These are phyloP conservation scores for Muntiacus reevesi DNA, from an alignment of 2,113 vertebrate species.

Conservation along the genomic window DNA sequence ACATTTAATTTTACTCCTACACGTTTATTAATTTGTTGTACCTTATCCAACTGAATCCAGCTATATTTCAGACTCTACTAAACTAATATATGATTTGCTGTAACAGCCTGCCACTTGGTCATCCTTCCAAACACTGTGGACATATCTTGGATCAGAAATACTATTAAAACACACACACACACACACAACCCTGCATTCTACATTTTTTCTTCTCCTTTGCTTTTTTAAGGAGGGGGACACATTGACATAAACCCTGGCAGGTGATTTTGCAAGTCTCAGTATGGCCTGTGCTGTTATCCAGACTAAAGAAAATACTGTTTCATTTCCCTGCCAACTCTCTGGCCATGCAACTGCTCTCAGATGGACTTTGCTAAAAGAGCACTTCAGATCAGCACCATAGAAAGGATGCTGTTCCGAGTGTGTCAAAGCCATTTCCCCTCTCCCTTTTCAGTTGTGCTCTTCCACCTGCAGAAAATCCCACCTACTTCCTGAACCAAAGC, in stretches of 20 bases:
- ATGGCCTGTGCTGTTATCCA: neutral
- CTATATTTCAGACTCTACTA: neutral
- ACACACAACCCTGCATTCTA: neutral
- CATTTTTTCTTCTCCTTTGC: neutral
- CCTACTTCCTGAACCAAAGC: neutral
- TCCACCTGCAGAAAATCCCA: slow-evolving; percentile 15
- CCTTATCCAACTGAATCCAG: neutral
- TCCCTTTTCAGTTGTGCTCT: slow-evolving; percentile 3
- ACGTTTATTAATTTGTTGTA: neutral
- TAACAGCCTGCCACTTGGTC: neutral
- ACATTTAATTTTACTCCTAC: neutral
- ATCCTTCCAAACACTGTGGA: neutral
- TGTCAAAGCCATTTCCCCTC: neutral
- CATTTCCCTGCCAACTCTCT: neutral
- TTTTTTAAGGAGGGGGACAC: neutral
- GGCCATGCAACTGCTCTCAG: neutral
- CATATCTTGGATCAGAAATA: neutral
- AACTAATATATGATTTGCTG: neutral
- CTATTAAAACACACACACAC: neutral
- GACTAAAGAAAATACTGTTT: neutral
- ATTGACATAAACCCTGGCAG: neutral
- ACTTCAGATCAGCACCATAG: neutral
- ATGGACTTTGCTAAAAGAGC: neutral
- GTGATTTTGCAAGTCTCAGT: neutral
- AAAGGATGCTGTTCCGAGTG: neutral